Evolutionary conservation across 2,888 invertebrate species (phyloP).

Genomic region (Galerucella nymphaeae): DNA sequence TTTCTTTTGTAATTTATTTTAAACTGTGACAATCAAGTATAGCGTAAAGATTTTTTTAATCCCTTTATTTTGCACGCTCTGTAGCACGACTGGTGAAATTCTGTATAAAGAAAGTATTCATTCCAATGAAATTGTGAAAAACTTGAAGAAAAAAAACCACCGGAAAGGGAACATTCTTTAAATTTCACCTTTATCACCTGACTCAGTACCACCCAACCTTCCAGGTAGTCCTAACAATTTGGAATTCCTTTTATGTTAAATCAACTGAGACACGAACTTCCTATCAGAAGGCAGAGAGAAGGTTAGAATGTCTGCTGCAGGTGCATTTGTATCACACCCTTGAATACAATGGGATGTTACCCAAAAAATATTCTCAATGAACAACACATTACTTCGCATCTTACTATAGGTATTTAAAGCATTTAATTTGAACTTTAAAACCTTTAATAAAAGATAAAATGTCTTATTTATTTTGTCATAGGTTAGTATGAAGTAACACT

Average conservation of each 20-base stretch:
- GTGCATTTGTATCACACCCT: neutral
- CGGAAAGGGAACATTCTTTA: constrained; percentile 5
- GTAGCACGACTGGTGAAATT: no score
- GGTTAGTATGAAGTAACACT: neutral
- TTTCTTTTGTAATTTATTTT: constrained; percentile 22
- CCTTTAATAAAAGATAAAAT: no score
- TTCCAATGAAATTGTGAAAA: neutral
- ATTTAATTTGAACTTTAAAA: no score
- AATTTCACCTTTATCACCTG: neutral
- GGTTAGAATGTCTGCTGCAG: neutral
- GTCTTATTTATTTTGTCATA: neutral
- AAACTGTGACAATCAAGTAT: no score
- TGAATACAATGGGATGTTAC: no score
- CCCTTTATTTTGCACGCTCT: no score
- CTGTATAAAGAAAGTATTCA: no score
- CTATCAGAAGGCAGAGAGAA: no score
- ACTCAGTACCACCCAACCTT: neutral
- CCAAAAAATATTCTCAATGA: no score
- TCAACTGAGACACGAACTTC: neutral
- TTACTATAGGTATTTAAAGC: no score
- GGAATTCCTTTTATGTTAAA: constrained; percentile 3
- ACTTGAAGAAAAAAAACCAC: neutral
- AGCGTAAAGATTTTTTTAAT: no score
- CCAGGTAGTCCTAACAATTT: neutral
- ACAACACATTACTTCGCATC: no score